A percentile compares a stretch with the other conserved stretches of the same genome.
Conservation (phyloP, 2,888 invertebrate genomes). For the Margaritifera margaritifera region DNA sequence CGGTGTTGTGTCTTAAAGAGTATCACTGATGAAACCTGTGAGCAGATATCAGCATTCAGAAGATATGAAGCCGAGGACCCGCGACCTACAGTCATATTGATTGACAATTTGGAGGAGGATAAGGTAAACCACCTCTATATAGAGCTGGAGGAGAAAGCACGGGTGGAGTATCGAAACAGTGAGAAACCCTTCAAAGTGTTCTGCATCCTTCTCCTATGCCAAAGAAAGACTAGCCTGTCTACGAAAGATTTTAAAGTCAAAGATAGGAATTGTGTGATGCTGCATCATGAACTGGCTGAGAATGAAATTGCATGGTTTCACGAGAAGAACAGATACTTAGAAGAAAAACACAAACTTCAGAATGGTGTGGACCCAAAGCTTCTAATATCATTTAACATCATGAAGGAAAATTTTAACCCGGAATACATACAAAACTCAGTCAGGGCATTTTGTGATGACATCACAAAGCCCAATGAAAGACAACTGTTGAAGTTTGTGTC, state of each 20-base stretch:
- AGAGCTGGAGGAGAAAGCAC: slow-evolving; percentile 33
- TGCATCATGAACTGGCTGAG: slow-evolving; percentile 38
- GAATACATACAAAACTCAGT: slow-evolving; percentile 47
- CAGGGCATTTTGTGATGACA: slow-evolving; percentile 35
- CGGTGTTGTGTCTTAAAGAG: slow-evolving; percentile 49
- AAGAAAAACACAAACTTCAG: slow-evolving; percentile 30
- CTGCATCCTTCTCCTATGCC: slow-evolving; percentile 39
- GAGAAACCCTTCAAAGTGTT: slow-evolving; percentile 26
- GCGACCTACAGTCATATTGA: slow-evolving; percentile 48
- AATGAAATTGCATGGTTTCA: slow-evolving; percentile 49
- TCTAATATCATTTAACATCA: slow-evolving; percentile 56
- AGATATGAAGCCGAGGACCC: slow-evolving; percentile 40
- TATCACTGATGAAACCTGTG: slow-evolving; percentile 46
- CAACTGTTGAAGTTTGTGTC: slow-evolving; percentile 46
- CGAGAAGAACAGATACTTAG: slow-evolving; percentile 37
- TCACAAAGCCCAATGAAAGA: slow-evolving; percentile 31
- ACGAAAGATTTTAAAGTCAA: neutral
- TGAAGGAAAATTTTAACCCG: slow-evolving; percentile 52
- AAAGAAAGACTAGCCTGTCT: slow-evolving; percentile 14
- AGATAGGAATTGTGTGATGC: slow-evolving; percentile 11
- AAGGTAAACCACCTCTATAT: slow-evolving; percentile 22
- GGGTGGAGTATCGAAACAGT: slow-evolving; percentile 15
- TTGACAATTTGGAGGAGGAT: slow-evolving; percentile 52
- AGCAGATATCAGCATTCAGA: slow-evolving; percentile 42
- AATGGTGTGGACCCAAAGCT: slow-evolving; percentile 42